Evolutionary conservation across 2,888 invertebrate genomes (phyloP), one percentile per base, ranked within the genome.

Genomic region (Dolomedes plantarius): DNA sequence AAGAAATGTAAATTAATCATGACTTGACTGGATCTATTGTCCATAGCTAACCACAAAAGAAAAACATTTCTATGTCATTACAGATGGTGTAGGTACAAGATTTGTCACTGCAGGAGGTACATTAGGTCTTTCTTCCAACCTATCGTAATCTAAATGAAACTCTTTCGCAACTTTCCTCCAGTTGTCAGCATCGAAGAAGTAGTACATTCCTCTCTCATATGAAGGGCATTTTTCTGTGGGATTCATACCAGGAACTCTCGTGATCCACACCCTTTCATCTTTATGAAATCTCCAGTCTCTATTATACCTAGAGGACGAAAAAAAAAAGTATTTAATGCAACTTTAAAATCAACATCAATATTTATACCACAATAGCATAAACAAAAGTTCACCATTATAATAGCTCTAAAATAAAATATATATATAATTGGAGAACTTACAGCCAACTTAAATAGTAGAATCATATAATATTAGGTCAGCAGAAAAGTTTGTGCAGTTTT

Each of bases 211-310:
- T 91, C 98, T 94, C 93, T 99, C 99, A 93, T 97, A 99, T 90
- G 96, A 96, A 90, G 95, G 94, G 89, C 97, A 98, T 93, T 98
- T 99, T 92, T 99, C 97, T 90, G 96, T 94, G 91, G 97, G 95
- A 90, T 96, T 95, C 94, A 97, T 95, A 90, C 98, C 98, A 89
- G 98, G 98, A 90, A 97, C 97, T 92, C 98, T 96, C 90, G 98
- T 98, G 92, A 98, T 97, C 98, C 98, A 98, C 91, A 99, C 97
- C 92, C 98, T 96, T 92, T 99, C 99, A 92, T 98, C 98, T 90
- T 96, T 98, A 93, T 99, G 99, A 94, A 98, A 99, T 93, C 99
- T 95, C 99, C 99, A 99, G 91, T 99, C 99, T 91, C 99, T 94
- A 92, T 95, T 96, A 93, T 98, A 98, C 92, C 98, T 98, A 91